These are phyloP conservation scores for Rhaphigaster nebulosa DNA, from an alignment of 2,888 invertebrate genomes.

Conservation along the genomic window DNA sequence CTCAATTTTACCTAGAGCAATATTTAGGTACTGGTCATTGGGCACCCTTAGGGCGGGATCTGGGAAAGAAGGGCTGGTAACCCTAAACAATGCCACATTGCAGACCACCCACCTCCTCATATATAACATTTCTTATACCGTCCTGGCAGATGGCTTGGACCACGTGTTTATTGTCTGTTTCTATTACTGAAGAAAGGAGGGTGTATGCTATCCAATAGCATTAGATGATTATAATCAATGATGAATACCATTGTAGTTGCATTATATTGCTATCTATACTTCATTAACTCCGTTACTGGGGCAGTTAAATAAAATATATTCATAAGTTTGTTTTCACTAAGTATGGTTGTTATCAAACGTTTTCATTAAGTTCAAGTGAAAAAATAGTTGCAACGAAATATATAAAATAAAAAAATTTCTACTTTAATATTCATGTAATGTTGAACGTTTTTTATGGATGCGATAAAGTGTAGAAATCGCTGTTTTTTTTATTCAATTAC, in stretches of 20 bases:
- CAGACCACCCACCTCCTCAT: not conserved
- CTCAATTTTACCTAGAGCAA: not conserved
- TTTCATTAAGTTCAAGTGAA: too few relatives aligned
- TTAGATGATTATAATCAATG: not conserved
- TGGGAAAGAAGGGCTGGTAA: not conserved
- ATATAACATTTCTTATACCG: not conserved
- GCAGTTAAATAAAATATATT: too few relatives aligned
- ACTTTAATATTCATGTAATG: too few relatives aligned
- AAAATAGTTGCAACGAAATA: too few relatives aligned
- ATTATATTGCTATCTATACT: not conserved
- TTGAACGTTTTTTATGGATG: too few relatives aligned
- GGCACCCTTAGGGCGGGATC: not conserved
- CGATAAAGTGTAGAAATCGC: too few relatives aligned
- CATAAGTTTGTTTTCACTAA: too few relatives aligned
- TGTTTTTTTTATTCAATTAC: too few relatives aligned
- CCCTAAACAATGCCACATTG: not conserved
- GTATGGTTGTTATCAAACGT: too few relatives aligned
- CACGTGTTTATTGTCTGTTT: constrained; percentile 19
- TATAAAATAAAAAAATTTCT: too few relatives aligned
- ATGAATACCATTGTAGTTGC: not conserved
- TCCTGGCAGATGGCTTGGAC: not conserved
- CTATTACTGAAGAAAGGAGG: not conserved
- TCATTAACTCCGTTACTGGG: not conserved
- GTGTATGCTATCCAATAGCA: not conserved
- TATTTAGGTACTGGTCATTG: not conserved